Evolutionary conservation across 2,888 invertebrate species (phyloP).

Genomic region (Agonopterix heracliana): DNA sequence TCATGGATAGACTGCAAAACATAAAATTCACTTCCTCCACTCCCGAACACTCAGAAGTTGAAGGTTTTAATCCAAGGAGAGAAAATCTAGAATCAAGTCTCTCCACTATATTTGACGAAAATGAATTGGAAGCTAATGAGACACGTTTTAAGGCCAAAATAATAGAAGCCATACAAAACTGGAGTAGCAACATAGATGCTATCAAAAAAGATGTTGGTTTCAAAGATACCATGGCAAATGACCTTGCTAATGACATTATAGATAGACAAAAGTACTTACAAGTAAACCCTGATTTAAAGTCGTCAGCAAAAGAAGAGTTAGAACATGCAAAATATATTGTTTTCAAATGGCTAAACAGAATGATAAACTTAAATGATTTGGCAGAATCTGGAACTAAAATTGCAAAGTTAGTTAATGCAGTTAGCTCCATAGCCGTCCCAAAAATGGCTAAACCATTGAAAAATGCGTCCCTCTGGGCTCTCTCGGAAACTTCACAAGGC

Average conservation of each 20-base stretch:
- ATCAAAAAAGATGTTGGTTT: background rate
- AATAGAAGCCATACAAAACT: background rate
- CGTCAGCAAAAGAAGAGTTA: slow-evolving; percentile 27
- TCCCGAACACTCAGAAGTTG: background rate
- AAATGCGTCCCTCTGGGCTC: background rate
- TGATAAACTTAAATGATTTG: slow-evolving; percentile 21
- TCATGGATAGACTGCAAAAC: background rate
- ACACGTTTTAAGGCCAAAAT: background rate
- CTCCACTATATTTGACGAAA: too few species aligned
- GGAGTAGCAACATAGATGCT: background rate
- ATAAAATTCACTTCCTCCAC: background rate
- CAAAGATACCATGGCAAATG: slow-evolving; percentile 8
- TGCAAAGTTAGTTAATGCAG: slow-evolving; percentile 20
- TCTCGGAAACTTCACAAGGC: background rate
- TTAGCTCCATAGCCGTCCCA: slow-evolving; percentile 20
- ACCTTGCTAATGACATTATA: slow-evolving; percentile 32
- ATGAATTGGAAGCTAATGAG: too few species aligned
- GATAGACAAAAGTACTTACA: slow-evolving; percentile 42
- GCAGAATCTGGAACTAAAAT: slow-evolving; percentile 17
- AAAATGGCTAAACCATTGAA: slow-evolving; percentile 10
- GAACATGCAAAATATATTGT: slow-evolving; percentile 45
- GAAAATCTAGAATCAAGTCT: too few species aligned
- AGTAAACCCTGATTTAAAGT: slow-evolving; percentile 25
- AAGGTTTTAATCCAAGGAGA: too few species aligned
- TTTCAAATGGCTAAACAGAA: slow-evolving; percentile 30